Conservation (phyloP, 2,888 invertebrate species). For the Diarsia dahlii region DNA sequence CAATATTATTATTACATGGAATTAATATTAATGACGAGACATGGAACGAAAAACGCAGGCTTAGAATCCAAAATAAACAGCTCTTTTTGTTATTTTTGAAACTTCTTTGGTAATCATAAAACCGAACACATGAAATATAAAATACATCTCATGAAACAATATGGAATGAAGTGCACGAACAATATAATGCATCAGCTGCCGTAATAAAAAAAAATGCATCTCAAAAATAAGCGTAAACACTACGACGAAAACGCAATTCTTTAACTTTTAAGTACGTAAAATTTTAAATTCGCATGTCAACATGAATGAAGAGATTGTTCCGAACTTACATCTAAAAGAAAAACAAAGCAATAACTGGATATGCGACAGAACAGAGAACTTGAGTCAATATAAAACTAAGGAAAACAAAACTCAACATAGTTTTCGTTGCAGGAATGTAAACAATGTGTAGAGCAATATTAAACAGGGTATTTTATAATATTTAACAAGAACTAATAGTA, state of each 20-base stretch:
- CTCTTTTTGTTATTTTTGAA: conserved; percentile 76
- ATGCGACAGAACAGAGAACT: conserved; percentile 81
- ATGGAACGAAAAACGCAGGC: conserved; percentile 77
- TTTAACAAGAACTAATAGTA: conserved; percentile 87
- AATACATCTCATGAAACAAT: conserved; percentile 78
- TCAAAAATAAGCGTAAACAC: conserved; percentile 86
- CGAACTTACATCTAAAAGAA: conserved; percentile 82
- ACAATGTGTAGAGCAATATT: conserved; percentile 87
- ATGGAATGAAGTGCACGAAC: conserved; percentile 85
- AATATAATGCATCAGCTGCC: conserved; percentile 88
- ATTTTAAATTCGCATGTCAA: conserved; percentile 84
- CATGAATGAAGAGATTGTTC: conserved; percentile 81
- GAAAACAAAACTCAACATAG: conserved; percentile 89
- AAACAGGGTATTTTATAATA: conserved; percentile 82
- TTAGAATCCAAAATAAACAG: conserved; percentile 74
- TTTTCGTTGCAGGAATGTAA: conserved; percentile 89
- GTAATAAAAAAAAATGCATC: conserved; percentile 86
- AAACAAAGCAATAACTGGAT: conserved; percentile 85
- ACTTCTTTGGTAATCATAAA: conserved; percentile 88
- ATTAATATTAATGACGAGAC: conserved; percentile 83
- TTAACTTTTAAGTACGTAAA: conserved; percentile 86
- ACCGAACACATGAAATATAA: conserved; percentile 80
- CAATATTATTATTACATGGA: conserved; percentile 79
- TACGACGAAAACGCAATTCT: conserved; percentile 79
- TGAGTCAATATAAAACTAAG: conserved; percentile 84